Evolutionary conservation across 2,888 invertebrate species (phyloP), one percentile per base, ranked within the genome.

Genomic region (Rotaria sp.): DNA sequence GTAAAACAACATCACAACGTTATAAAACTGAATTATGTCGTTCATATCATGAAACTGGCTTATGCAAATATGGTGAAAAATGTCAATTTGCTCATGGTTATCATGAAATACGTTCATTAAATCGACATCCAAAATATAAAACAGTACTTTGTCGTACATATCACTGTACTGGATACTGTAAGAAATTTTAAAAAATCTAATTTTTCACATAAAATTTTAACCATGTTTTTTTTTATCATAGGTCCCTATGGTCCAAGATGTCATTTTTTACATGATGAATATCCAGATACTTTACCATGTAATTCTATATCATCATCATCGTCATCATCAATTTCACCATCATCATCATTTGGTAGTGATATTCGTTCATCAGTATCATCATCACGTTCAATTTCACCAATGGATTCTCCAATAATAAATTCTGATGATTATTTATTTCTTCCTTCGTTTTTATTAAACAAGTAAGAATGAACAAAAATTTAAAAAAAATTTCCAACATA

Each of bases 1-100:
- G 15, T 41, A 80, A 45, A 45, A 45, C 80, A 45, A 45, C 41
- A 26, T n/a, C 84, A 30, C 84, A 84, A 48, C 85, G 86, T 24
- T 98, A 98, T 93, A 98, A 98, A 93, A 98, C 97, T 88, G 98
- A 99, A 92, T 93, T 98, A 89, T 99, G 98, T 92, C 94, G 98
- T 89, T 96, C 97, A 52, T 99, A 94, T 92, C 85, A 87, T 52
- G 97, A 97, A 89, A 94, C 95, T 89, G 91, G 91, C 84, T 89
- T 90, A 87, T 99, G 99, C 93, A 98, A 98, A 92, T 99, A 99
- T 92, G 98, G 97, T 88, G 97, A 98, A 92, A 97, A 98, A 92
- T 98, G 91, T 90, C 98, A 99, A 92, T 99, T 98, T 92, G 99
- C 99, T 15, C 99, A 99, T 92, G 98, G 98, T 86, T 93, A 94